Evolutionary conservation across 2,797 vertebrate species (phyloP).

Genomic region (Huso huso): DNA sequence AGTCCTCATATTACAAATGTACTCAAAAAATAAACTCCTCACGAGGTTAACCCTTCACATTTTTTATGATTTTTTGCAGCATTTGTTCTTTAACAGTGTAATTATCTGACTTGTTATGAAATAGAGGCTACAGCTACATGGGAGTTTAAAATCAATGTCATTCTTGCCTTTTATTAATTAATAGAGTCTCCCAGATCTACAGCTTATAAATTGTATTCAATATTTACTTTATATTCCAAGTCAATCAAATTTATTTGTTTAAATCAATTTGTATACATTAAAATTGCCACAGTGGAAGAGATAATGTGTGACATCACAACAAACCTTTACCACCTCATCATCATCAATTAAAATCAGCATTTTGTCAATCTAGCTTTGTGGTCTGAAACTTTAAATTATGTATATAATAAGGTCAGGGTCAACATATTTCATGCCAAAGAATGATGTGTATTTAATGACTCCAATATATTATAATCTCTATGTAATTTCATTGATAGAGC

Average conservation of each 20-base stretch:
- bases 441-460: slow-evolving; percentile 80
- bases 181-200: too few species aligned
- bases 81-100: too few species aligned
- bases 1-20: slow-evolving; percentile 17
- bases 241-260: too few species aligned
- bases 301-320: too few species aligned
- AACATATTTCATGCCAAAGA: slow-evolving; percentile 83
- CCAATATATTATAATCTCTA: slow-evolving; percentile 74
- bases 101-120: too few species aligned
- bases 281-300: too few species aligned
- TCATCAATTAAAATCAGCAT: not conserved
- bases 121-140: too few species aligned
- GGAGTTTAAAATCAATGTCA: too few species aligned
- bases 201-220: too few species aligned
- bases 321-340: not conserved
- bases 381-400: slow-evolving; percentile 70
- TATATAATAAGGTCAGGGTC: slow-evolving; percentile 77
- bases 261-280: too few species aligned
- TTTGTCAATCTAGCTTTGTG: slow-evolving; percentile 28
- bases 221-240: too few species aligned
- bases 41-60: slow-evolving; percentile 10
- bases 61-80: not conserved
- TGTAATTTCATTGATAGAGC: slow-evolving; percentile 70
- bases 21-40: slow-evolving; percentile 13
- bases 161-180: too few species aligned